A percentile compares a stretch with the other conserved stretches of the same genome.
These are phyloP conservation scores for Chrysocyon brachyurus DNA, from an alignment of 2,797 vertebrate species.

Conservation along the genomic window DNA sequence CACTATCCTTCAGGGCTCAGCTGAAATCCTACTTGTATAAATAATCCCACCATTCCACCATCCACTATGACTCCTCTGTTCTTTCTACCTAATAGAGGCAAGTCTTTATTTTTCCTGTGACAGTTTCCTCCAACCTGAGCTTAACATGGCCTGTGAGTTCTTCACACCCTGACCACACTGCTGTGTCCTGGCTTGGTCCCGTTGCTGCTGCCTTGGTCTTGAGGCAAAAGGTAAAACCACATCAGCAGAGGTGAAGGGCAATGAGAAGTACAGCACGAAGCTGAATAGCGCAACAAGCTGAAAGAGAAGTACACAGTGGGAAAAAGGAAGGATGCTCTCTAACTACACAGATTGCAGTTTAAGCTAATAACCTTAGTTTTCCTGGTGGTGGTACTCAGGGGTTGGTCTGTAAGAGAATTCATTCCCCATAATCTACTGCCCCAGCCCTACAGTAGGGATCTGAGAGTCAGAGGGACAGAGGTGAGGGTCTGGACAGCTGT, in stretches of 20 bases:
- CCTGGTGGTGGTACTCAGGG: background rate
- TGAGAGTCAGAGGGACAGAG: background rate
- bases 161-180: background rate
- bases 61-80: background rate
- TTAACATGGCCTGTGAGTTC: background rate
- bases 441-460: background rate
- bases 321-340: background rate
- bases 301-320: background rate
- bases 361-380: conserved; percentile 13
- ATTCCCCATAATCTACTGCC: background rate
- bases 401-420: background rate
- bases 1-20: background rate
- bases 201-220: background rate
- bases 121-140: background rate
- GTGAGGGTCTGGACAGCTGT: background rate
- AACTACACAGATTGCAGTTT: background rate
- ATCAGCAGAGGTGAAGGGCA: background rate
- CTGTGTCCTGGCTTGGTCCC: background rate
- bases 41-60: background rate
- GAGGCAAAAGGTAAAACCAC: background rate
- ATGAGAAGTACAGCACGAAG: background rate
- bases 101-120: background rate
- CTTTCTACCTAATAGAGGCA: background rate
- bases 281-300: background rate
- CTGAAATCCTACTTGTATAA: background rate